phyloP scores from a whole-genome alignment of 2,888 invertebrate species.

The Mactromeris polynyma region DNA sequence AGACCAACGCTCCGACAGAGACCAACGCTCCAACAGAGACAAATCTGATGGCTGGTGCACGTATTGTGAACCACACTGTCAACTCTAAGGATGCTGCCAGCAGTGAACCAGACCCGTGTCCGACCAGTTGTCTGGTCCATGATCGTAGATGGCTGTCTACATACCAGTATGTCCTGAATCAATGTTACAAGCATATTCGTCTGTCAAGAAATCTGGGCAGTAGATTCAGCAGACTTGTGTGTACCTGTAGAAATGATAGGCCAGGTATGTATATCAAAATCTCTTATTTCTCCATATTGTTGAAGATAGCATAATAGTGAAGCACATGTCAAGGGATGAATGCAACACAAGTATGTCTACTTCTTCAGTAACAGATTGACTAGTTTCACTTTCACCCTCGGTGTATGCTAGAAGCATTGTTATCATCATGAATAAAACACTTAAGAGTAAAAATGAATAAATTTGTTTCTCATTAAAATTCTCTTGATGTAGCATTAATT shows the following conservation, averaged over 20 bases:
- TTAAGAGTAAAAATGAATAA: no score
- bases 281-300: no score
- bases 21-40: neutral
- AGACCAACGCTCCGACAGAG: no score
- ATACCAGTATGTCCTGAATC: constrained; percentile 64
- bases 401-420: no score
- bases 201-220: constrained; percentile 47
- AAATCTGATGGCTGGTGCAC: constrained; percentile 20
- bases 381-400: no score
- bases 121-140: constrained; percentile 63
- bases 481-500: no score
- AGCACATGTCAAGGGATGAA: no score
- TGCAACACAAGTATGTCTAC: no score
- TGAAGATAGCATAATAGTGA: no score
- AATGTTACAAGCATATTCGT: constrained; percentile 40
- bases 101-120: constrained; percentile 10
- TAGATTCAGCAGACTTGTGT: constrained; percentile 52
- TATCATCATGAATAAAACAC: no score
- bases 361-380: no score
- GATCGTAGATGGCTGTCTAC: constrained; percentile 64
- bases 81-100: neutral
- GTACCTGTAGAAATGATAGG: constrained; percentile 44
- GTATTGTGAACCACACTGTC: neutral
- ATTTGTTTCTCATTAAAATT: no score
- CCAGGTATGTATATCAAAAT: constrained; percentile 56